These are phyloP conservation scores for Leucoma salicis DNA, from an alignment of 2,888 invertebrate species.

Conservation along the genomic window DNA sequence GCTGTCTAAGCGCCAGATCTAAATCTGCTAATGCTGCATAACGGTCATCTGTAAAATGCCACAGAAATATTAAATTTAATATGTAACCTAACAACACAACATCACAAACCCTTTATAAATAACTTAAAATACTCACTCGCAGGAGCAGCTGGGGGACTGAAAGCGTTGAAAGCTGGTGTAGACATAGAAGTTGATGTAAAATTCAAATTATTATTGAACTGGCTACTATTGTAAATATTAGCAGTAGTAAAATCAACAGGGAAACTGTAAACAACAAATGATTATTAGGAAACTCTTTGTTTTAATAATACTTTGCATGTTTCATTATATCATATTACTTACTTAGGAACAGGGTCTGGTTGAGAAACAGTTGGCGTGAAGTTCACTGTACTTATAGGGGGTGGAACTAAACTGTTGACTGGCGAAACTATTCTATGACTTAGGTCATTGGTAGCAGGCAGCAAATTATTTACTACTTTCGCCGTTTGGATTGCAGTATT, in stretches of 20 bases:
- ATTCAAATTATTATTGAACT: slow-evolving; percentile 62
- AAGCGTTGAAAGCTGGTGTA: slow-evolving; percentile 54
- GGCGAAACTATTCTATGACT: slow-evolving; percentile 64
- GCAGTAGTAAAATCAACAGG: slow-evolving; percentile 88
- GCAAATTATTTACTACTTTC: slow-evolving; percentile 57
- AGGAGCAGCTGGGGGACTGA: slow-evolving; percentile 47
- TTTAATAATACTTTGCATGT: not conserved
- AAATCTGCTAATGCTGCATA: slow-evolving; percentile 98
- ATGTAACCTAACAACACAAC: not conserved
- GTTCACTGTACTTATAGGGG: slow-evolving; percentile 44
- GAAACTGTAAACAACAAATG: slow-evolving; percentile 67
- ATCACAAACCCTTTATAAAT: not conserved
- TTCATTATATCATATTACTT: slow-evolving; percentile 34
- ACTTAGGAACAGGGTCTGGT: slow-evolving; percentile 67
- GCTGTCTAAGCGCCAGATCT: slow-evolving; percentile 87
- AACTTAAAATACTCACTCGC: slow-evolving; percentile 52
- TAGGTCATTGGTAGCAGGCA: slow-evolving; percentile 46
- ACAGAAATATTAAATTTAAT: not conserved
- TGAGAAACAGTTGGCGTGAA: slow-evolving; percentile 32
- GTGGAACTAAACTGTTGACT: slow-evolving; percentile 53
- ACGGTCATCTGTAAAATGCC: slow-evolving; percentile 87
- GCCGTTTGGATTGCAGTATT: slow-evolving; percentile 51
- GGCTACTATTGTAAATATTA: slow-evolving; percentile 86
- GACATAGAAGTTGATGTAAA: slow-evolving; percentile 69
- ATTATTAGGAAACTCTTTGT: slow-evolving; percentile 3